phyloP scores from a whole-genome alignment of 1,140 invertebrate species.

The Lordiphosa clarofinis region DNA sequence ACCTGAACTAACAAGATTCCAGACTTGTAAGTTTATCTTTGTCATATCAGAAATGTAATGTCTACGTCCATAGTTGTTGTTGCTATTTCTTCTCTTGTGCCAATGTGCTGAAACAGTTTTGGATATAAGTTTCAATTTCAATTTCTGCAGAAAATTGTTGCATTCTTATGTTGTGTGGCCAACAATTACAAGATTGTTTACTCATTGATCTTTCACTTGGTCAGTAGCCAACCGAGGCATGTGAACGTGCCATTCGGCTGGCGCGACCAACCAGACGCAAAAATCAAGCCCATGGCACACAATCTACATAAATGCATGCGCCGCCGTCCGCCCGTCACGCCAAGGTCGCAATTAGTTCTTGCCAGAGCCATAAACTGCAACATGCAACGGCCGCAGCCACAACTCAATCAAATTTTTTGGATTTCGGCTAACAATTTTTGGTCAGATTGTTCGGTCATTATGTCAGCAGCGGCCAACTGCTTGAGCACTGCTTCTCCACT shows the following conservation, averaged over 20 bases:
- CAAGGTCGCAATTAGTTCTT: slow-evolving; percentile 75
- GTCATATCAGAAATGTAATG: too few relatives aligned
- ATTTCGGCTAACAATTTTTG: slow-evolving; percentile 41
- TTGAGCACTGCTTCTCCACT: too few relatives aligned
- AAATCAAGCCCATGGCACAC: slow-evolving; percentile 18
- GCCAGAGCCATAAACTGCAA: slow-evolving; percentile 33
- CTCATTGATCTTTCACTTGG: slow-evolving; percentile 11
- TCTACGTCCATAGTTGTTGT: too few relatives aligned
- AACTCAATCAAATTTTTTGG: slow-evolving; percentile 45
- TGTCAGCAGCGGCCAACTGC: slow-evolving; percentile 16
- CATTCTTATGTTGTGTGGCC: slow-evolving; percentile 2
- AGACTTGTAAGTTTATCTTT: too few relatives aligned
- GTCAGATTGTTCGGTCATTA: slow-evolving; percentile 50
- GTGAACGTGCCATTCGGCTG: slow-evolving; percentile 26
- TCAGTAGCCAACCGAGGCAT: background rate
- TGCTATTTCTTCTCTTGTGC: too few relatives aligned
- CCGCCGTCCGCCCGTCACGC: slow-evolving; percentile 25
- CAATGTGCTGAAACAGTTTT: too few relatives aligned
- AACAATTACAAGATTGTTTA: slow-evolving; percentile 16
- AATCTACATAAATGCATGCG: slow-evolving; percentile 66
- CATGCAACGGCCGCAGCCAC: slow-evolving; percentile 18
- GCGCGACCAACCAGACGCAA: too few relatives aligned
- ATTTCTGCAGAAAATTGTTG: slow-evolving; percentile 14
- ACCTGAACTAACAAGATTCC: too few relatives aligned
- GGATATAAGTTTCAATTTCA: background rate